Percentiles rank a stretch among this genome's conserved stretches.
phyloP scores from a whole-genome alignment of 2,888 invertebrate species.

The Incurvaria masculella region DNA sequence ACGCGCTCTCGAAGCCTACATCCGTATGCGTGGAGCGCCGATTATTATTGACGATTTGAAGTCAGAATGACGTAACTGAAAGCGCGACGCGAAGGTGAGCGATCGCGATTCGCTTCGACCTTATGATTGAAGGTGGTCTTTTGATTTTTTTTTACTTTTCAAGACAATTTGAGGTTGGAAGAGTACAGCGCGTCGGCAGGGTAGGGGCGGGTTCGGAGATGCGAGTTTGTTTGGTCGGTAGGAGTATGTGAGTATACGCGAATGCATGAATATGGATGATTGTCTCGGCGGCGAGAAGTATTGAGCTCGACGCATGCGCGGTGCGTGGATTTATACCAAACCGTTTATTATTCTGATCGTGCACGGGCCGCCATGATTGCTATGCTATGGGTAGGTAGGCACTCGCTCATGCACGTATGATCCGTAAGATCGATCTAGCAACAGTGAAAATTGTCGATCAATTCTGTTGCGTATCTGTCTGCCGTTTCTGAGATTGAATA shows the following conservation, averaged over 20 bases:
- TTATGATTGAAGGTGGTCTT: not conserved
- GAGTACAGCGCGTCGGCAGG: conserved; percentile 19
- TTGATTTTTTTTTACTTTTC: conserved; percentile 4
- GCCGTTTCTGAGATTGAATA: too few species aligned
- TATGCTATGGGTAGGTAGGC: not conserved
- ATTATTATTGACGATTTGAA: conserved; percentile 3
- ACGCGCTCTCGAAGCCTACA: conserved; percentile 22
- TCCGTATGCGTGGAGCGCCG: conserved; percentile 11
- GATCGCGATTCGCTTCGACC: not conserved
- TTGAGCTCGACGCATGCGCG: conserved; percentile 23
- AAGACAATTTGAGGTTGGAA: conserved; percentile 22
- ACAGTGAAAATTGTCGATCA: too few species aligned
- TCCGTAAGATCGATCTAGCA: too few species aligned
- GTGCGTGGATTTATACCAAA: conserved; percentile 15
- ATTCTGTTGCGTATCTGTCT: too few species aligned
- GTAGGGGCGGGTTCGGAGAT: conserved; percentile 20
- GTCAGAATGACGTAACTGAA: conserved; percentile 3
- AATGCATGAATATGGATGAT: conserved; percentile 17
- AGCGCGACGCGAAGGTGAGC: not conserved
- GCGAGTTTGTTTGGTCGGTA: conserved; percentile 19
- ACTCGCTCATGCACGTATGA: too few species aligned
- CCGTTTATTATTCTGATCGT: conserved; percentile 28
- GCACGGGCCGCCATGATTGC: not conserved
- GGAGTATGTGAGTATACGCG: too few species aligned
- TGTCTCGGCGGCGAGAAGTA: conserved; percentile 25